Percentiles rank a stretch among this genome's conserved stretches.
Evolutionary conservation across 2,797 vertebrate species (phyloP).

Genomic region (Trachurus trachurus): DNA sequence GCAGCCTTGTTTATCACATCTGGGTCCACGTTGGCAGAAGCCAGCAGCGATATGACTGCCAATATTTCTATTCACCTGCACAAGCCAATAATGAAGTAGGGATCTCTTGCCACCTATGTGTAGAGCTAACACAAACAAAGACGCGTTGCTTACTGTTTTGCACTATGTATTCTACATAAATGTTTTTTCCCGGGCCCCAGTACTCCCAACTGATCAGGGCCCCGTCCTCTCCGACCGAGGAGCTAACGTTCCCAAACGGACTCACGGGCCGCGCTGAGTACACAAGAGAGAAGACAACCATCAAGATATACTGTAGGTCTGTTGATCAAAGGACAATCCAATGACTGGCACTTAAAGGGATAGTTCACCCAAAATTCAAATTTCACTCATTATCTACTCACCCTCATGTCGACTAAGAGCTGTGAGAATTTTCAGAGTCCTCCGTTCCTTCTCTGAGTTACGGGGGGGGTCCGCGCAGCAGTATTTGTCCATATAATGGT

Average conservation of each 20-base stretch:
- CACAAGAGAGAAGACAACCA: conserved; percentile 86
- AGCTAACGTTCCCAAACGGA: conserved; percentile 93
- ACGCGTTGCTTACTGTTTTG: conserved; percentile 95
- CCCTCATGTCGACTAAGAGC: no score
- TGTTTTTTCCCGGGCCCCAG: conserved; percentile 92
- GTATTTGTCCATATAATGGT: no score
- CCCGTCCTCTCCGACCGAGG: conserved; percentile 88
- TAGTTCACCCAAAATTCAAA: no score
- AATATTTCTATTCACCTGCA: conserved; percentile 76
- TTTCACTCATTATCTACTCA: no score
- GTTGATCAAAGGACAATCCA: conserved; percentile 49
- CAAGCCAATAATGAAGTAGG: conserved; percentile 66
- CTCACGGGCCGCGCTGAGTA: conserved; percentile 88
- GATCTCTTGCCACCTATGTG: conserved; percentile 75
- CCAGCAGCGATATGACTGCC: conserved; percentile 41
- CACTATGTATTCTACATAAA: conserved; percentile 96
- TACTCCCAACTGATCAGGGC: conserved; percentile 96
- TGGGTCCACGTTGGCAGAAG: conserved; percentile 55
- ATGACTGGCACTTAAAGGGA: conserved; percentile 29
- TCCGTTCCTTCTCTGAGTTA: no score
- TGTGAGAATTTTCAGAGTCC: no score
- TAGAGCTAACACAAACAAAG: conserved; percentile 45
- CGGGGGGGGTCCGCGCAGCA: no score
- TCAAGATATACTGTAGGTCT: conserved; percentile 62
- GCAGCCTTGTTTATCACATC: conserved; percentile 60